These are phyloP conservation scores for Ormyrus labotus DNA, from an alignment of 2,888 invertebrate species.

Conservation along the genomic window DNA sequence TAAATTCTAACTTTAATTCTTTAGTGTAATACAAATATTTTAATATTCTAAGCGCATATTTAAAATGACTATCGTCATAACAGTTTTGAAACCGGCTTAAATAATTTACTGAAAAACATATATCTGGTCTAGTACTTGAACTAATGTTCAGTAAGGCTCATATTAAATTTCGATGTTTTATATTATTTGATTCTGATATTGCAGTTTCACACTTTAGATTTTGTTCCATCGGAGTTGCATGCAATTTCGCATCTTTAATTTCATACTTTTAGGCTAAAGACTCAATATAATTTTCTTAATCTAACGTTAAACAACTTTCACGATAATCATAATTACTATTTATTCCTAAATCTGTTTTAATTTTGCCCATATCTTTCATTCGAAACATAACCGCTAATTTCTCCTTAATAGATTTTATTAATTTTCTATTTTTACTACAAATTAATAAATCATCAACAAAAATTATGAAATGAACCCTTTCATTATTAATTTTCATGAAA, in stretches of 20 bases:
- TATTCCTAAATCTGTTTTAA: neutral
- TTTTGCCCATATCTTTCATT: constrained; percentile 38
- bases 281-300: neutral
- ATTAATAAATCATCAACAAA: constrained; percentile 22
- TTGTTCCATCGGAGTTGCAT: neutral
- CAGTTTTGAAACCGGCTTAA: neutral
- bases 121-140: constrained; percentile 47
- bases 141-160: constrained; percentile 51
- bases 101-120: constrained; percentile 52
- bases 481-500: neutral
- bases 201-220: neutral
- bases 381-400: neutral
- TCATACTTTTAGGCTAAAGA: neutral
- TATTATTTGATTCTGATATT: constrained; percentile 5
- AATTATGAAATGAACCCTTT: neutral
- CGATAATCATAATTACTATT: neutral
- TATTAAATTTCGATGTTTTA: constrained; percentile 51
- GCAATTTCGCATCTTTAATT: no score
- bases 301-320: neutral
- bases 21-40: no score
- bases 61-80: no score
- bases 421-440: neutral
- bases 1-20: no score
- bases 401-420: neutral
- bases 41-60: no score